Percentiles rank a stretch among this genome's conserved stretches.
These are phyloP conservation scores for Notodonta ziczac DNA, from an alignment of 2,888 invertebrate species.

Conservation along the genomic window DNA sequence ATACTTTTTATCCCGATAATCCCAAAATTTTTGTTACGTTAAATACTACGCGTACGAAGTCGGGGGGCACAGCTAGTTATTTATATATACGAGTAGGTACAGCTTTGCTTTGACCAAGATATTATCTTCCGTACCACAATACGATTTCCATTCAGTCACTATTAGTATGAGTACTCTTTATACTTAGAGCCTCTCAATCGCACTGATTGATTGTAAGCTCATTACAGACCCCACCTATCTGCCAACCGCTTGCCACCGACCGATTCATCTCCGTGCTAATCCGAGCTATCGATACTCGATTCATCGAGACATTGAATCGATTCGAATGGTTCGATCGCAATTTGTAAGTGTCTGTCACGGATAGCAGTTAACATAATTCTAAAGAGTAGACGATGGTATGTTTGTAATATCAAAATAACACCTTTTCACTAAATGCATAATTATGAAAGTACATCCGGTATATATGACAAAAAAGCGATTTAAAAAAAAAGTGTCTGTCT, in stretches of 20 bases:
- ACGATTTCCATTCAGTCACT: slow-evolving; percentile 9
- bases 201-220: slow-evolving; percentile 28
- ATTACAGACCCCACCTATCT: slow-evolving; percentile 17
- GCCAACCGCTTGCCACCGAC: slow-evolving; percentile 13
- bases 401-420: too few species aligned
- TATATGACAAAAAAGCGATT: too few species aligned
- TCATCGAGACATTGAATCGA: not conserved
- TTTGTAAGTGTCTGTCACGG: not conserved
- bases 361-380: not conserved
- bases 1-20: too few species aligned
- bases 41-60: too few species aligned
- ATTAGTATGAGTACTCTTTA: not conserved
- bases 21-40: too few species aligned
- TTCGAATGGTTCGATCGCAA: slow-evolving; percentile 1
- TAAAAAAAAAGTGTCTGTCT: too few species aligned
- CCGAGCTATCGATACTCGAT: slow-evolving; percentile 7
- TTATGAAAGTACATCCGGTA: too few species aligned
- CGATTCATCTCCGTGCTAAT: slow-evolving; percentile 27
- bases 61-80: too few species aligned
- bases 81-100: too few species aligned
- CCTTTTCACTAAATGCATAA: too few species aligned
- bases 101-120: too few species aligned
- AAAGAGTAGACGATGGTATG: not conserved
- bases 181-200: slow-evolving; percentile 22
- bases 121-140: too few species aligned